Evolutionary conservation across 1,140 invertebrate genomes (phyloP).

Genomic region (Trigoniulus corallinus): DNA sequence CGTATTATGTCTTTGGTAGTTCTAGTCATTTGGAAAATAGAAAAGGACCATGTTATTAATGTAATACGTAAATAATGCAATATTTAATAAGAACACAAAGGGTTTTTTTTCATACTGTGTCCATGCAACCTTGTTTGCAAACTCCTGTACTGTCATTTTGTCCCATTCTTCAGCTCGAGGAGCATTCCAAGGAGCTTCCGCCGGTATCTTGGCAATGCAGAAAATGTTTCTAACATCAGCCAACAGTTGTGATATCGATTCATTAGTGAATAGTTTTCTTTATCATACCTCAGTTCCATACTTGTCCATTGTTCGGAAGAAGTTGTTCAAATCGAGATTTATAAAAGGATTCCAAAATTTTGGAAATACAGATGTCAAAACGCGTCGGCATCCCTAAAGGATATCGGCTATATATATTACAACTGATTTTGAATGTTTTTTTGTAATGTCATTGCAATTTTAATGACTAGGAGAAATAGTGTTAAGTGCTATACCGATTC

Average conservation of each 20-base stretch:
- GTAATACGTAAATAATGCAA: neutral
- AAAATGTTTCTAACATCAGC: too few relatives aligned
- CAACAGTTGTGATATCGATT: neutral
- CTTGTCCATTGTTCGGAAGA: constrained; percentile 4
- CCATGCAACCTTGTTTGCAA: constrained; percentile 13
- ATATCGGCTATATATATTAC: neutral
- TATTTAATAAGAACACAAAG: too few relatives aligned
- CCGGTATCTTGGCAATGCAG: neutral
- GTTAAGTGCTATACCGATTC: neutral
- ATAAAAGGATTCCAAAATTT: constrained; percentile 5
- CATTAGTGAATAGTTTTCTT: neutral
- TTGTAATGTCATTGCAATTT: neutral
- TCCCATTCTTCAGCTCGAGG: constrained; percentile 15
- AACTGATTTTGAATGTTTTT: neutral
- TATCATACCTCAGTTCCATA: constrained; percentile 3
- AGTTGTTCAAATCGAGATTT: constrained; percentile 4
- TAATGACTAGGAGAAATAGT: too few relatives aligned
- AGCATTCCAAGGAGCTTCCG: constrained; percentile 9
- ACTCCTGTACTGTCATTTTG: constrained; percentile 13
- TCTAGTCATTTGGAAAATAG: constrained; percentile 10
- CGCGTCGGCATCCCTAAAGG: constrained; percentile 1
- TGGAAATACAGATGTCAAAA: neutral
- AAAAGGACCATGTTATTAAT: neutral
- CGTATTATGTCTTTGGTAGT: constrained; percentile 1
- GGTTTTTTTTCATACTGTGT: constrained; percentile 17